phyloP scores from a whole-genome alignment of 2,888 invertebrate genomes.

The Nomada goodeniana region DNA sequence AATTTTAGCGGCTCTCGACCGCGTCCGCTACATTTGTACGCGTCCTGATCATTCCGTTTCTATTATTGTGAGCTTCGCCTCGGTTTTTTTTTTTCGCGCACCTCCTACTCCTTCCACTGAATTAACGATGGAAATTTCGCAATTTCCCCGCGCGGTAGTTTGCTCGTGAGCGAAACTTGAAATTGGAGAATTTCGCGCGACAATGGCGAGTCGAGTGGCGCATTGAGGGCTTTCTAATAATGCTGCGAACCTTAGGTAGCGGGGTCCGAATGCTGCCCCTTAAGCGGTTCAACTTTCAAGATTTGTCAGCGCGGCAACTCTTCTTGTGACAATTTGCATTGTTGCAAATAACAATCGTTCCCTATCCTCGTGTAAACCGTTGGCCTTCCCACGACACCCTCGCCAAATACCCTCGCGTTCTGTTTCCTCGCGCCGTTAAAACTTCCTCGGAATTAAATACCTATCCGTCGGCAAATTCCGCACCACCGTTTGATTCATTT shows the following conservation, averaged over 20 bases:
- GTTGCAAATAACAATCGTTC: background rate
- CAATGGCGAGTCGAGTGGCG: background rate
- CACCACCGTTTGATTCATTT: background rate
- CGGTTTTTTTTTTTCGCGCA: background rate
- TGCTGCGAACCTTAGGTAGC: background rate
- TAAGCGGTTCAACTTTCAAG: constrained; percentile 4
- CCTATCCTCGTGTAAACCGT: background rate
- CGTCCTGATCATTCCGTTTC: constrained; percentile 2
- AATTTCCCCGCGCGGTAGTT: background rate
- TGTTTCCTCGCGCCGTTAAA: background rate
- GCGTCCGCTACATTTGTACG: background rate
- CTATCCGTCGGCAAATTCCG: background rate
- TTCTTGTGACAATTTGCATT: background rate
- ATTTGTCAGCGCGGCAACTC: background rate
- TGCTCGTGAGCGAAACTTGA: background rate
- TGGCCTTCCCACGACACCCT: no score
- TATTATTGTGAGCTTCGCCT: background rate
- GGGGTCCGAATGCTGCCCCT: background rate
- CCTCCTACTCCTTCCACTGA: background rate
- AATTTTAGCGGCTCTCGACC: constrained; percentile 39
- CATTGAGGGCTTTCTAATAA: constrained; percentile 9
- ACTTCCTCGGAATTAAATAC: background rate
- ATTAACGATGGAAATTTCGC: background rate
- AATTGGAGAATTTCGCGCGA: background rate
- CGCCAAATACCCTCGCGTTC: background rate